Conservation (phyloP, 2,113 vertebrate genomes). For the Phaethornis superciliosus region DNA sequence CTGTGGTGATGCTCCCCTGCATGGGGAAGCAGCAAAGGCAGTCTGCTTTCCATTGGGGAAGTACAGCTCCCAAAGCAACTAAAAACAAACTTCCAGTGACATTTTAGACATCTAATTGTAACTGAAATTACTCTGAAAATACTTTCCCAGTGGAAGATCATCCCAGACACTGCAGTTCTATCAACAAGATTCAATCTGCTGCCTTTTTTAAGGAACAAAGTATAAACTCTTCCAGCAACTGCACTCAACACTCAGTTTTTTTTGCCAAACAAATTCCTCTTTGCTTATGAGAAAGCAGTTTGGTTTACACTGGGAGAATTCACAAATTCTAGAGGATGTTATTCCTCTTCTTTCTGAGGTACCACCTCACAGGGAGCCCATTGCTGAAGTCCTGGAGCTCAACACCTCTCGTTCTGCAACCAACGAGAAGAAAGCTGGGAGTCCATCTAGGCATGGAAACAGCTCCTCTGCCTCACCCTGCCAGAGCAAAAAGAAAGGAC, state of each 20-base stretch:
- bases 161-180: neutral
- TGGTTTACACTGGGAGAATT: neutral
- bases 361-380: neutral
- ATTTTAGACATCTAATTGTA: neutral
- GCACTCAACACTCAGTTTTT: neutral
- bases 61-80: neutral
- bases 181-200: neutral
- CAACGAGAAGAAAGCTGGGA: accelerated
- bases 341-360: neutral
- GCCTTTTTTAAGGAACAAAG: conserved; percentile 13
- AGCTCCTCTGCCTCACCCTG: neutral
- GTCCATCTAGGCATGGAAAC: neutral
- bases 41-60: neutral
- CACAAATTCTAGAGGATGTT: neutral
- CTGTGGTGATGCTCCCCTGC: accelerated
- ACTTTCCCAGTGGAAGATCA: neutral
- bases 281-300: conserved; percentile 5
- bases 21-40: neutral
- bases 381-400: neutral
- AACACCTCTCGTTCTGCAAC: neutral
- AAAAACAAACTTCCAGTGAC: neutral
- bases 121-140: neutral
- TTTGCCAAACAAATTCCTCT: neutral
- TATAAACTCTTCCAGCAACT: conserved; percentile 39
- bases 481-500: neutral